Base-by-base conservation (phyloP, 2,888 invertebrate species). In the Cerceris rybyensis region DNA sequence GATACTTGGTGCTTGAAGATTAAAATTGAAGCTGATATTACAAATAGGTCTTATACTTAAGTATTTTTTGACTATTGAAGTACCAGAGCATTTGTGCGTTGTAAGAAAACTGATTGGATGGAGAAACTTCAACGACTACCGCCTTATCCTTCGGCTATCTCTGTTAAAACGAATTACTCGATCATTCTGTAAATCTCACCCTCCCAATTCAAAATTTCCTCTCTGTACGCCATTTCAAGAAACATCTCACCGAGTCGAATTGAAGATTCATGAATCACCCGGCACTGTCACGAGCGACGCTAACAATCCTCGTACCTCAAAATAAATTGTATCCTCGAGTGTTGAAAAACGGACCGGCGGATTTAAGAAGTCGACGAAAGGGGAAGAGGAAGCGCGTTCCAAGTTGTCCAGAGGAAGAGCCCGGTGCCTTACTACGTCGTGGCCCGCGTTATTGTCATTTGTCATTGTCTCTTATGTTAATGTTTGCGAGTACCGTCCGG, bases 381-480 rank as follows among this genome's bases (percentile, higher is more conserved):
- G 74, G 57, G 76, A 81, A 80, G 71, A 49, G 16, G 50, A 42
- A 52, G 41, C 49, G 46, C 55, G 59, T 14, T 6, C n/a, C 14
- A n/a, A 16, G 57, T 7, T 50, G 16, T 13, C 7, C 50, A 11
- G 16, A 57, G 16, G 14, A 58, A 71, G 43, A 55, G 58, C 13
- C 49, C 65, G 55, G 82, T 75, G 82, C 70, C 52, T 83, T 84
- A 82, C 76, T 75, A 72, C 80, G 82, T 86, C 75, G 81, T 75
- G 73, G 69, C 75, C 39, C 83, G 86, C 78, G 86, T 87, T 82
- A 86, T 82, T 82, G 84, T 80, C 87, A 82, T 86, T 87, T 82
- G 84, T 86, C 86, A 86, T 86, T 86, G 86, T 87, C 86, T 80
- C 81, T 87, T 86, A 86, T 86, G 86, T 86, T 86, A 86, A 86